Base-by-base conservation (phyloP, 2,888 invertebrate genomes). In the Hoplodrina ambigua region DNA sequence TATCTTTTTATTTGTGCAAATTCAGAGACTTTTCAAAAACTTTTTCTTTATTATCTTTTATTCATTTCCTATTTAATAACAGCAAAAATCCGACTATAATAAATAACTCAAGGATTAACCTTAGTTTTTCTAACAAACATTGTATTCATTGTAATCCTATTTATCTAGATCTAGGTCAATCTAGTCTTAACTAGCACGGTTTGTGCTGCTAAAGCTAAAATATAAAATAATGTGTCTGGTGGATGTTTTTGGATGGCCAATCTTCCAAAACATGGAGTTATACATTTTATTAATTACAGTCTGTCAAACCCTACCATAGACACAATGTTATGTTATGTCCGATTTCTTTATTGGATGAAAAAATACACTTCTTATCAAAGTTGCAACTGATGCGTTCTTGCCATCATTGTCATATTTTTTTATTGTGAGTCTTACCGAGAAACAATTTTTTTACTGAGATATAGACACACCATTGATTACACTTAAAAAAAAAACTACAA, bases 131-230 rank as follows among this genome's bases (percentile, higher is more conserved):
- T 41, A 59, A 52, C 41, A 46, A 52, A 52, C n/a, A 37, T 64
- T 30, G 1, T 68, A 46, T 41, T 30, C n/a, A 20, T 75, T 59
- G 44, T 76, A 56, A 65, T 81, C 52, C 60, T 33, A 59, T 81
- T 81, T 53, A 54, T 69, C 8, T 69, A 41, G 41, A 78, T 76
- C 33, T 65, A 69, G 77, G 81, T 65, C 61, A 81, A 81, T 69
- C 61, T 62, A 76, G 64, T 19, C 50, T 81, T 76, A 69, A 33
- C 53, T 49, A 62, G 37, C 11, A 62, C 37, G 37, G 19, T 54
- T 54, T 69, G 62, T 62, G 41, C 44, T 37, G 20, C 13, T 62
- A 41, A 62, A 65, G 62, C 57, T 59, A 55, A 58, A 62, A 55
- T 52, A 76, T 53, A 50, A 53, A 17, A 17, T 46, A 17, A 78